Conservation (phyloP, 2,888 invertebrate species). For the Melikaiella ostensackeni region DNA sequence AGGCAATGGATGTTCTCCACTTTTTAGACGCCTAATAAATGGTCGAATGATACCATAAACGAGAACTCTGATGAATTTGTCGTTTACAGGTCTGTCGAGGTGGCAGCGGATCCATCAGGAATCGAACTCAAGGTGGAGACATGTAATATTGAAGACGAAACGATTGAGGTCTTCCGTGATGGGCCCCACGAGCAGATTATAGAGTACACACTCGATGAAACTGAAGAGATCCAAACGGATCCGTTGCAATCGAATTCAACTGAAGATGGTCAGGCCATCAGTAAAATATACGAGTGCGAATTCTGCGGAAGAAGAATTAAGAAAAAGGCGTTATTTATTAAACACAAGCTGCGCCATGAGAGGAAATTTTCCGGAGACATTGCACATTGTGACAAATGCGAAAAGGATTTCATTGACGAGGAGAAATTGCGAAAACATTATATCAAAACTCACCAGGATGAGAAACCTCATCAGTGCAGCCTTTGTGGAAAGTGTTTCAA, state of each 20-base stretch:
- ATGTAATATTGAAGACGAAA: conserved; percentile 36
- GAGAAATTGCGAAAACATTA: conserved; percentile 52
- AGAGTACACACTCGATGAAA: conserved; percentile 42
- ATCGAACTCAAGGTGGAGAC: conserved; percentile 33
- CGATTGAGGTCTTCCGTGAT: conserved; percentile 40
- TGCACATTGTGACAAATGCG: conserved; percentile 73
- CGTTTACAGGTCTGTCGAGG: conserved; percentile 55
- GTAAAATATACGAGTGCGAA: conserved; percentile 60
- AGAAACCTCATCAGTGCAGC: conserved; percentile 79
- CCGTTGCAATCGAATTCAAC: neutral
- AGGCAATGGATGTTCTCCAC: neutral
- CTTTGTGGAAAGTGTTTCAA: conserved; percentile 80
- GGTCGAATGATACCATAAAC: conserved; percentile 11
- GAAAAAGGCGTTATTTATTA: conserved; percentile 57
- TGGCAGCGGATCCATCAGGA: conserved; percentile 40
- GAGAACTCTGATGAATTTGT: conserved; percentile 54
- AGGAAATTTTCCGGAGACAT: conserved; percentile 38
- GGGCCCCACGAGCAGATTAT: conserved; percentile 40
- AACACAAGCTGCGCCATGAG: conserved; percentile 61
- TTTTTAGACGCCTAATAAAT: neutral
- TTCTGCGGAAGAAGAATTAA: conserved; percentile 60
- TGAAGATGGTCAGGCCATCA: conserved; percentile 29
- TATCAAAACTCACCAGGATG: conserved; percentile 78
- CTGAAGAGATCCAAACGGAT: conserved; percentile 28
- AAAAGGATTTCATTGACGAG: conserved; percentile 52